phyloP scores from a whole-genome alignment of 53 echinoderm and acorn worm species.

The Arbacia lixula region DNA sequence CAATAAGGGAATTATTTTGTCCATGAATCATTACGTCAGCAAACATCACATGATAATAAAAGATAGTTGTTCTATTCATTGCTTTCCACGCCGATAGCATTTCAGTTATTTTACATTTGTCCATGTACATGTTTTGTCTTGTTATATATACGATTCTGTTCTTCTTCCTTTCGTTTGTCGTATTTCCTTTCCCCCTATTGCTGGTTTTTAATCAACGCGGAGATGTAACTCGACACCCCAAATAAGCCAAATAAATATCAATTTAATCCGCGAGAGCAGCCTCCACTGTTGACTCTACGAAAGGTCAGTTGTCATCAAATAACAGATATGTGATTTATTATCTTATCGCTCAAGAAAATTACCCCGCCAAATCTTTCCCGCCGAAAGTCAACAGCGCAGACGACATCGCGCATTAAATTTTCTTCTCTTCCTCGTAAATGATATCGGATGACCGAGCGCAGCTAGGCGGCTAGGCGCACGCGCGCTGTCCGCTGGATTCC shows the following conservation, averaged over 20 bases:
- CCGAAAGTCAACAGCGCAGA: conserved; percentile 31
- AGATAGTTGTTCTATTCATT: too few species aligned
- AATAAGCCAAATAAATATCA: conserved; percentile 35
- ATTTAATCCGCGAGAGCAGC: conserved; percentile 3
- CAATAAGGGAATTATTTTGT: too few species aligned
- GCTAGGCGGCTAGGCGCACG: background rate
- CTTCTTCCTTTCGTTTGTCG: background rate
- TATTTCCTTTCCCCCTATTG: background rate
- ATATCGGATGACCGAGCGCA: conserved; percentile 21
- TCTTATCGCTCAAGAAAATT: conserved; percentile 27
- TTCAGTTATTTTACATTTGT: too few species aligned
- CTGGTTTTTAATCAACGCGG: conserved; percentile 39
- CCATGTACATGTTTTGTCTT: too few species aligned
- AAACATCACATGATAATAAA: too few species aligned
- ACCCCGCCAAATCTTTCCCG: conserved; percentile 15
- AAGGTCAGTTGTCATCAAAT: conserved; percentile 38
- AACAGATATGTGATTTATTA: conserved; percentile 52
- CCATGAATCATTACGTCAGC: too few species aligned
- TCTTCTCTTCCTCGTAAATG: background rate
- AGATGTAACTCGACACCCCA: conserved; percentile 11
- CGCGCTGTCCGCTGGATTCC: background rate
- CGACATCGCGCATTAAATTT: conserved; percentile 15
- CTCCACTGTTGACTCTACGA: conserved; percentile 17
- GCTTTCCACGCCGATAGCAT: too few species aligned
- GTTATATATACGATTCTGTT: too few species aligned